phyloP scores from a whole-genome alignment of 2,113 vertebrate genomes.

The Heterotilapia buettikoferi region DNA sequence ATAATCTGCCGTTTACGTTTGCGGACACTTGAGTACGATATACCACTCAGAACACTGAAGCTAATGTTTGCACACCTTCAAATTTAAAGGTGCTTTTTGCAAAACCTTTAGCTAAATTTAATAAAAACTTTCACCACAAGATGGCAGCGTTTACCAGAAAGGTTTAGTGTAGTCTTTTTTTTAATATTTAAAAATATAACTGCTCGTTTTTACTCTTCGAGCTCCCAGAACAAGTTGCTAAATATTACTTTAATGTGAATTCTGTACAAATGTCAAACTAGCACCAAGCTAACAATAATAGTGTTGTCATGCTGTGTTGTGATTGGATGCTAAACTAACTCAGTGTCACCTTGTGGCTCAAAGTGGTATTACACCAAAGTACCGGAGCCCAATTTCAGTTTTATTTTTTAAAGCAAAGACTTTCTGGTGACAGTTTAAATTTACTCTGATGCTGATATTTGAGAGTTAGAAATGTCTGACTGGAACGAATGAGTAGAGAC shows the following conservation, averaged over 20 bases:
- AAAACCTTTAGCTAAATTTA: neutral
- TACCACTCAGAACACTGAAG: neutral
- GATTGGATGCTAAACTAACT: neutral
- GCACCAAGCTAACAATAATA: neutral
- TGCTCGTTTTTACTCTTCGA: neutral
- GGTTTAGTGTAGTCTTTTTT: fast-evolving
- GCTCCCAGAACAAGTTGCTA: neutral
- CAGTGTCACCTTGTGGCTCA: neutral
- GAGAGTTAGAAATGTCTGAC: neutral
- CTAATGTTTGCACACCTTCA: neutral
- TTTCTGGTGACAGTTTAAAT: neutral
- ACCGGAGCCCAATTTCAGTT: fast-evolving
- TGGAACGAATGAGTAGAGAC: neutral
- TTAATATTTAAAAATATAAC: neutral
- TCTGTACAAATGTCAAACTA: neutral
- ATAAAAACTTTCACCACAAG: neutral
- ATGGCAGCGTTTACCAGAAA: neutral
- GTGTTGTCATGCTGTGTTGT: neutral
- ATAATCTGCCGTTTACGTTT: neutral
- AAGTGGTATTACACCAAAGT: neutral
- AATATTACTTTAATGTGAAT: neutral
- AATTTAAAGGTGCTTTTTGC: neutral
- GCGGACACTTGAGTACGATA: neutral
- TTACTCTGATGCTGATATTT: neutral
- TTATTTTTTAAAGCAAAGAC: neutral